Percentiles rank a stretch among this genome's conserved stretches.
Evolutionary conservation across 2,888 invertebrate species (phyloP).

Genomic region (Apomyelois bistriatella): DNA sequence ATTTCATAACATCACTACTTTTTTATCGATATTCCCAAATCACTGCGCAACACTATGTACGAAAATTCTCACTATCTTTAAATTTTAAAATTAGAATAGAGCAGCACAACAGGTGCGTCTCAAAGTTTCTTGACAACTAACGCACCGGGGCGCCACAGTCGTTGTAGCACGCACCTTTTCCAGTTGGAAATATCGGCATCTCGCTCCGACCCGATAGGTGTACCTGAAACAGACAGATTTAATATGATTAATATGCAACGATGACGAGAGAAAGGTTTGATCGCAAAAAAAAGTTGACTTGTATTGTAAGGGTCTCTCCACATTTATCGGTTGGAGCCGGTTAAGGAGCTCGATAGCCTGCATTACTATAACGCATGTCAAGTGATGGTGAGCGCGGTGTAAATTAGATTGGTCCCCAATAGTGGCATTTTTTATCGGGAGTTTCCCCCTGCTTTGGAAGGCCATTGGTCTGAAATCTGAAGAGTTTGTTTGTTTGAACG

Average conservation of each 20-base stretch:
- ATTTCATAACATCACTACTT: background rate
- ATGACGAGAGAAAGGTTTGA: background rate
- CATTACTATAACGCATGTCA: too few species aligned
- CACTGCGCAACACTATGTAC: background rate
- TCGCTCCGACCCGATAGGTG: background rate
- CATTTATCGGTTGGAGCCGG: background rate
- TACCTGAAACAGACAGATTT: background rate
- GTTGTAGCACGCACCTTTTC: background rate
- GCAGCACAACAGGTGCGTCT: background rate
- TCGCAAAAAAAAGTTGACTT: background rate
- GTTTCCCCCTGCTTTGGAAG: too few species aligned
- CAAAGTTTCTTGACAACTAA: background rate
- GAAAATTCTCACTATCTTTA: background rate
- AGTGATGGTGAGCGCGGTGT: too few species aligned
- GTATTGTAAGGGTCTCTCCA: background rate
- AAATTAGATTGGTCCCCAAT: background rate
- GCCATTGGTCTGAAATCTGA: too few species aligned
- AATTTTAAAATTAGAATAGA: background rate
- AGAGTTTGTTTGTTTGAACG: too few species aligned
- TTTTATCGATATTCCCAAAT: background rate
- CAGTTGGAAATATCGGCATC: background rate
- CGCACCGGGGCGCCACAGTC: background rate
- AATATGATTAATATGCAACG: background rate
- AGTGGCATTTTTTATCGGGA: too few species aligned
- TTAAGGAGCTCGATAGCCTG: too few species aligned